Base-by-base conservation (phyloP, 2,888 invertebrate genomes). In the Ligdia adustata region DNA sequence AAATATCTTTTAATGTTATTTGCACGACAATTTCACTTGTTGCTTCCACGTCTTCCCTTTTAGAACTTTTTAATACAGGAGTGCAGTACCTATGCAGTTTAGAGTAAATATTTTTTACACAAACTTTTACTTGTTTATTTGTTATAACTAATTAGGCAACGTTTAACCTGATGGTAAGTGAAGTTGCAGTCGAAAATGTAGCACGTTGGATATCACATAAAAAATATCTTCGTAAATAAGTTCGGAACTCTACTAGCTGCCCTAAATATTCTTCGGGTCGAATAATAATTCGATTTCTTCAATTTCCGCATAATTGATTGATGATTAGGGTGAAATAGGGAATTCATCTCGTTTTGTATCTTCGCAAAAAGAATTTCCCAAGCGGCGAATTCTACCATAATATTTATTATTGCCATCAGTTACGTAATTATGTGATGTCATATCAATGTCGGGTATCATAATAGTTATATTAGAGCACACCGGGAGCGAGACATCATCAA, bases 401-500 rank as follows among this genome's bases (percentile, higher is more conserved):
- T 22, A 35, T 16, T 4, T 26, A 26, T 16, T 3, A 5, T 22
- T 14, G 9, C 7, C 7, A 37, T 9, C 9, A 26, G 9, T 35
- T 26, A 15, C 12, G n/a, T 15, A 39, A 31, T 34, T 13, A 32
- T 9, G 7, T 27, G 20, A 35, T 28, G 27, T 18, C 38, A 24
- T 39, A 27, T 45, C 22, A 48, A 50, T 52, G 42, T 49, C 53
- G 24, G 38, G 31, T 46, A 16, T 56, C 54, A 62, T 67, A 62
- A 60, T 65, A 22, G n/a, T 22, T n/a, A 68, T 37, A 69, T 53
- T 47, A 54, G 51, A 44, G 46, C 59, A 44, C 46, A 55, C 54
- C 62, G 62, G 62, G 57, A 59, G 58, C 62, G 57, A 62, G 60
- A 68, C 75, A 70, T 72, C 68, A 47, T 41, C 37, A 65, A 69